phyloP scores from a whole-genome alignment of 2,888 invertebrate genomes.

The Scaptomyza reducta region DNA sequence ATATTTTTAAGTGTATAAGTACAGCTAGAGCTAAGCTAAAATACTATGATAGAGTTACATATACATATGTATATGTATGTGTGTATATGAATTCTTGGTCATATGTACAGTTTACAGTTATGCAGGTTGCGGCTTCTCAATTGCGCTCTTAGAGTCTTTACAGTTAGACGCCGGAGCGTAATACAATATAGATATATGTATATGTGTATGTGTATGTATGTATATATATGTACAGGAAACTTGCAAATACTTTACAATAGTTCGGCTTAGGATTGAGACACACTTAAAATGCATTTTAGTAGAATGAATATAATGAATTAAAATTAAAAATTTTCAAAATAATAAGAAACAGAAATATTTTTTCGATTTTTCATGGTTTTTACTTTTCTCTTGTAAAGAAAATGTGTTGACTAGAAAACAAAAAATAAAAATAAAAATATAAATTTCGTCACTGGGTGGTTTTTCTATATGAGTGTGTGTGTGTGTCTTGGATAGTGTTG shows the following conservation, averaged over 20 bases:
- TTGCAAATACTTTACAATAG: constrained; percentile 67
- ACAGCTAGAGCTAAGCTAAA: constrained; percentile 57
- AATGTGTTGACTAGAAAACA: constrained; percentile 81
- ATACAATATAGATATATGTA: constrained; percentile 27
- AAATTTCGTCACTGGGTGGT: constrained; percentile 44
- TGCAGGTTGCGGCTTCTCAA: constrained; percentile 34
- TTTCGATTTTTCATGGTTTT: constrained; percentile 27
- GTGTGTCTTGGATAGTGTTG: constrained; percentile 36
- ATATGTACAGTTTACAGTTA: constrained; percentile 44
- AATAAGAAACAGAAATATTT: constrained; percentile 20
- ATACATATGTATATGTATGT: constrained; percentile 37
- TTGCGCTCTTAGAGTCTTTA: constrained; percentile 64
- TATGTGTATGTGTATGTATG: background rate
- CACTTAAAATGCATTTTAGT: constrained; percentile 33
- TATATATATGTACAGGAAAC: constrained; percentile 65
- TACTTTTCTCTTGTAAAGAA: constrained; percentile 64
- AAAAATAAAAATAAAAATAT: constrained; percentile 38
- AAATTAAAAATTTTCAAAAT: constrained; percentile 4
- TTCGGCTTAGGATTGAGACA: constrained; percentile 62
- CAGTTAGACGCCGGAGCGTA: constrained; percentile 60
- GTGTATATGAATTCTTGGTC: constrained; percentile 32
- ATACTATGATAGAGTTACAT: constrained; percentile 64
- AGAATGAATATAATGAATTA: constrained; percentile 33
- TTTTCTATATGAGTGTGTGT: constrained; percentile 26
- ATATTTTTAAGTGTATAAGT: constrained; percentile 27